A percentile compares a stretch with the other conserved stretches of the same genome.
Conservation (phyloP, 2,113 vertebrate genomes). For the Urocitellus parryii region DNA sequence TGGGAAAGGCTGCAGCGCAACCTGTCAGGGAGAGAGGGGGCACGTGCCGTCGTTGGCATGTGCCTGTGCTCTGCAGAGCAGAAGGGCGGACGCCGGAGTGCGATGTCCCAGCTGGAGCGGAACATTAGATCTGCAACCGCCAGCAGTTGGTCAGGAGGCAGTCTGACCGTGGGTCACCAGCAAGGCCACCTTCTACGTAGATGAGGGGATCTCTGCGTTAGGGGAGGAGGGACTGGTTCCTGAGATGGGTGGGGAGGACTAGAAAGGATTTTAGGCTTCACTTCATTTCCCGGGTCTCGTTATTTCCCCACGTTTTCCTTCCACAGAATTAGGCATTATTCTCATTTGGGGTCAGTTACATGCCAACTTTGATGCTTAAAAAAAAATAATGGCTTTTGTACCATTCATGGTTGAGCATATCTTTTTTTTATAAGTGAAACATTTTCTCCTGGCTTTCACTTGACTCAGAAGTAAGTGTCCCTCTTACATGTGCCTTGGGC, state of each 20-base stretch:
- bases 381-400: conserved; percentile 26
- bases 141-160: conserved; percentile 58
- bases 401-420: conserved; percentile 30
- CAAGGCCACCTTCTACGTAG: conserved; percentile 48
- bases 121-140: conserved; percentile 61
- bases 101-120: neutral
- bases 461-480: conserved; percentile 80
- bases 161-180: conserved; percentile 66
- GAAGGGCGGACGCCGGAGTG: neutral
- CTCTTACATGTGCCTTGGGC: conserved; percentile 77
- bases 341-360: neutral
- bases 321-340: conserved; percentile 49
- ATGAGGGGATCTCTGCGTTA: conserved; percentile 70
- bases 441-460: conserved; percentile 76
- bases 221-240: conserved; percentile 57
- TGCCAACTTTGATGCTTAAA: neutral
- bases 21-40: neutral
- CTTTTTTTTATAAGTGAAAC: neutral
- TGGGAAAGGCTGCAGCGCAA: neutral
- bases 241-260: neutral
- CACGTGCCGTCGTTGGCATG: too few species aligned
- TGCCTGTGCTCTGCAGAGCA: neutral
- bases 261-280: neutral
- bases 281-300: neutral
- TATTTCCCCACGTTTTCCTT: conserved; percentile 33